These are phyloP conservation scores for Lacerta bilineata DNA, from an alignment of 2,797 vertebrate species.

Conservation along the genomic window DNA sequence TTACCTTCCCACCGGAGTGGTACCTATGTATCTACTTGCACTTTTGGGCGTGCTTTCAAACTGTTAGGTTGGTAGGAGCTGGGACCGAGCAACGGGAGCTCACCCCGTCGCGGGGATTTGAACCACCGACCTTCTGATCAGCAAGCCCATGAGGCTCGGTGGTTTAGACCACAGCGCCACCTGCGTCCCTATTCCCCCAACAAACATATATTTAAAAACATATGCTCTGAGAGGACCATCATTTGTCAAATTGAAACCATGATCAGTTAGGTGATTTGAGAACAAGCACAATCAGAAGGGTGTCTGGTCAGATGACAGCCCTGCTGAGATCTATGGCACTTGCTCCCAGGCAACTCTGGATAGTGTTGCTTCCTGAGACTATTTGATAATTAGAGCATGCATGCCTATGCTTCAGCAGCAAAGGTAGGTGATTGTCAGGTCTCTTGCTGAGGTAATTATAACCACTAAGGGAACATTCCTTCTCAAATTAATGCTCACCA, in stretches of 20 bases:
- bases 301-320: neutral
- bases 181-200: too few species aligned
- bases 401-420: conserved; percentile 17
- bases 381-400: neutral
- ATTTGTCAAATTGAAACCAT: conserved; percentile 22
- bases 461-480: conserved; percentile 51
- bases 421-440: neutral
- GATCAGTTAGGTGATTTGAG: conserved; percentile 50
- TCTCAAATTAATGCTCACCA: conserved; percentile 59
- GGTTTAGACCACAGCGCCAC: too few species aligned
- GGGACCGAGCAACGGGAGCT: too few species aligned
- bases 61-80: too few species aligned
- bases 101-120: too few species aligned
- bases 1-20: too few species aligned
- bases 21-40: too few species aligned
- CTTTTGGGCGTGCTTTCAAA: too few species aligned
- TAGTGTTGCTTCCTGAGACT: neutral
- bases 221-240: neutral
- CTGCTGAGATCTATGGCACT: neutral
- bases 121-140: too few species aligned
- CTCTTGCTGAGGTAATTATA: conserved; percentile 62
- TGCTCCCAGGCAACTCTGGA: neutral
- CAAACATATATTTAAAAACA: too few species aligned
- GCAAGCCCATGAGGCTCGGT: too few species aligned
- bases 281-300: neutral